Conservation (phyloP, 2,888 invertebrate species). For the Torymus tubicola region DNA sequence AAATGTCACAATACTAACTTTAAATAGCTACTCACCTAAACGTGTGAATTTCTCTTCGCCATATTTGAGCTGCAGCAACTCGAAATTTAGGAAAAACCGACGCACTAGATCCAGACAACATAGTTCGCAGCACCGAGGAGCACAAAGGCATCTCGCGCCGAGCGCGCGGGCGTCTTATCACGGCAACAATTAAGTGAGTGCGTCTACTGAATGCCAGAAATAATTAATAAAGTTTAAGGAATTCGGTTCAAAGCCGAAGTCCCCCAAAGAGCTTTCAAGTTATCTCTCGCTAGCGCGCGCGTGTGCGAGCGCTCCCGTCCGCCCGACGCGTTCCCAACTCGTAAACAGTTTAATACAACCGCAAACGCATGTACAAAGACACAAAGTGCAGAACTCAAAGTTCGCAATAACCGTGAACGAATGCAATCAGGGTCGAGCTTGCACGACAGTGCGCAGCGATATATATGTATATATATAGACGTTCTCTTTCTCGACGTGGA, state of each 20-base stretch:
- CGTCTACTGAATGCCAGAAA: conserved; percentile 50
- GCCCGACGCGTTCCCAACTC: conserved; percentile 36
- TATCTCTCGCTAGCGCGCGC: background rate
- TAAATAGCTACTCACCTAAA: too few relatives aligned
- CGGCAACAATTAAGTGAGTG: conserved; percentile 45
- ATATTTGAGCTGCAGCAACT: too few relatives aligned
- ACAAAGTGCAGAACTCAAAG: conserved; percentile 42
- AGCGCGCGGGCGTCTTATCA: conserved; percentile 22
- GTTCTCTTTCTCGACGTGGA: too few relatives aligned
- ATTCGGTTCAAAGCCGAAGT: conserved; percentile 39
- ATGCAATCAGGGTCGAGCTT: conserved; percentile 44
- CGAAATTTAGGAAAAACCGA: background rate
- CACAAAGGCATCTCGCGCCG: background rate
- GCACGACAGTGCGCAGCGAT: background rate
- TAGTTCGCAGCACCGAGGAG: background rate
- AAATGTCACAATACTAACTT: too few relatives aligned
- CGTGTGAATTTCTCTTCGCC: too few relatives aligned
- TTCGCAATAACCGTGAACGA: conserved; percentile 50
- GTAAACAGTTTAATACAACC: conserved; percentile 52
- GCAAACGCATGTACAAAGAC: conserved; percentile 43
- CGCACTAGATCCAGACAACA: conserved; percentile 2
- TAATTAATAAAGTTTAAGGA: conserved; percentile 58
- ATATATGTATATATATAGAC: background rate
- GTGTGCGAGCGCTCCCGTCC: background rate
- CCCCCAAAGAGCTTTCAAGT: conserved; percentile 42